These are phyloP conservation scores for Oceanites oceanicus DNA, from an alignment of 2,113 vertebrate genomes.

Conservation along the genomic window DNA sequence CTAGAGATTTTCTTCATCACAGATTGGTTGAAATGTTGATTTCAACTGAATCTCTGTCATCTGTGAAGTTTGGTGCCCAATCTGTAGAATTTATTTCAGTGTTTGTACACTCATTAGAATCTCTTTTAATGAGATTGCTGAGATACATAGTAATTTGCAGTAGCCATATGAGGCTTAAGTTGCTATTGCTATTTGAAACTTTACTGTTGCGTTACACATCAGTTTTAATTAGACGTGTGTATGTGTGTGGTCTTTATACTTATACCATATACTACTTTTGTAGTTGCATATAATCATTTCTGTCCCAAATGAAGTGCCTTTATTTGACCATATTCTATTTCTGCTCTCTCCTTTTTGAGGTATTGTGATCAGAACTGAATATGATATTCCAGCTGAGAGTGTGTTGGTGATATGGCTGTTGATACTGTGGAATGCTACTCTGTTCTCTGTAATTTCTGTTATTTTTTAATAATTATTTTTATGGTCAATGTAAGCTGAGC, in stretches of 20 bases:
- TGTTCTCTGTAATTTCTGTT: neutral
- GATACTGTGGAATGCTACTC: neutral
- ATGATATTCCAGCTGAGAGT: neutral
- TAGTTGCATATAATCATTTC: neutral
- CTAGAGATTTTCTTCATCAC: neutral
- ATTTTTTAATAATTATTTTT: neutral
- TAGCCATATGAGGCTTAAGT: neutral
- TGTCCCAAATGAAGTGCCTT: neutral
- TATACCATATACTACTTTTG: rapidly evolving
- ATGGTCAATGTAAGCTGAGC: neutral
- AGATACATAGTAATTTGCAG: neutral
- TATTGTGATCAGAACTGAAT: neutral
- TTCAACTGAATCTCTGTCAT: neutral
- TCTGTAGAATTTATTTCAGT: neutral
- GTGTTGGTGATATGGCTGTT: neutral
- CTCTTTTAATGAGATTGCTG: neutral
- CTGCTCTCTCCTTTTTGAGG: neutral
- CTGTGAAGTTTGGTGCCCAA: neutral
- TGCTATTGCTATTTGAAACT: neutral
- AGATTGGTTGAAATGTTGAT: neutral
- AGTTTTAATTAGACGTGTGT: neutral
- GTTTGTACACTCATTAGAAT: neutral
- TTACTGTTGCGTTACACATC: neutral
- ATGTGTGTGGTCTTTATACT: neutral
- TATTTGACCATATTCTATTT: neutral